phyloP scores from a whole-genome alignment of 2,113 vertebrate genomes.

The Coptodon bakossiorum region DNA sequence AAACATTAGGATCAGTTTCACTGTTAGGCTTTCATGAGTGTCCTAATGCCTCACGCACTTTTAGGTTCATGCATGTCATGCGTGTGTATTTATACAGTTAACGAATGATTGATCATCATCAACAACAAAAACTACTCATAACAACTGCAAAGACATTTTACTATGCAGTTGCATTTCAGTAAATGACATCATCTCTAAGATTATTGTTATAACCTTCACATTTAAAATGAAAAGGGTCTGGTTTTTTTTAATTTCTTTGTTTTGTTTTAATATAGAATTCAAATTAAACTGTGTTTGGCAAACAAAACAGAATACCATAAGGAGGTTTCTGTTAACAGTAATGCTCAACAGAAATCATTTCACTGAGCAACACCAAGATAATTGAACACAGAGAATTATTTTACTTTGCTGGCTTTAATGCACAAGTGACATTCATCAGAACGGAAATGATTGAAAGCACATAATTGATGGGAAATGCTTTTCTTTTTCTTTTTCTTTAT shows the following conservation, averaged over 20 bases:
- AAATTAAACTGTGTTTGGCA: not conserved
- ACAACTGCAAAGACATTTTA: not conserved
- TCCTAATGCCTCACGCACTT: not conserved
- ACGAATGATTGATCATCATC: not conserved
- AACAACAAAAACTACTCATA: not conserved
- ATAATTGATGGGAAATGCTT: not conserved
- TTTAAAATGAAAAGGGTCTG: not conserved
- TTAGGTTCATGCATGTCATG: not conserved
- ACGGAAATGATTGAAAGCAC: not conserved
- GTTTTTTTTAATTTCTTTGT: not conserved
- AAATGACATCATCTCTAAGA: not conserved
- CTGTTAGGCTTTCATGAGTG: constrained; percentile 5
- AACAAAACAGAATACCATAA: not conserved
- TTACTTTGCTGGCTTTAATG: not conserved
- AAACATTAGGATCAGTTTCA: constrained; percentile 43
- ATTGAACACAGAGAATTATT: not conserved
- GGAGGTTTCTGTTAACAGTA: not conserved
- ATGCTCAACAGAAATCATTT: not conserved
- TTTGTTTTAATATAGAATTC: not conserved
- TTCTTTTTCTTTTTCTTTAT: not conserved
- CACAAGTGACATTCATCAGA: not conserved
- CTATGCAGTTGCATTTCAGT: not conserved
- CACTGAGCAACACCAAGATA: not conserved
- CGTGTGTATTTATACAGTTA: not conserved
- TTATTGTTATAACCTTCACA: not conserved